Evolutionary conservation across 1,140 invertebrate species (phyloP).

Genomic region (Saxidomus purpurata): DNA sequence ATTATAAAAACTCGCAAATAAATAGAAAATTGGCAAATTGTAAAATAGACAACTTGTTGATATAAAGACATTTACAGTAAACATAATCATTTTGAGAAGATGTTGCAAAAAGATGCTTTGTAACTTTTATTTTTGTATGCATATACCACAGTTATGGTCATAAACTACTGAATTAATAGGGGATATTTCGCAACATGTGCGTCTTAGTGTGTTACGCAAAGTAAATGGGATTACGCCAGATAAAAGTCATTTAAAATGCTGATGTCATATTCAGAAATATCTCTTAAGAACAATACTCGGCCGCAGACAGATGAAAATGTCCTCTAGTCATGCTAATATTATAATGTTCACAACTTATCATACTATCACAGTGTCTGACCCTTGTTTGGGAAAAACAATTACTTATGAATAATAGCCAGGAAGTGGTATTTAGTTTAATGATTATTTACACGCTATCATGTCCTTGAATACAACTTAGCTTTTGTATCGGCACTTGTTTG

Average conservation of each 20-base stretch:
- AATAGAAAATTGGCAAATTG: too few relatives aligned
- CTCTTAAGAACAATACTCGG: neutral
- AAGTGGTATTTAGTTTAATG: slow-evolving; percentile 5
- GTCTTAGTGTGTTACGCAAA: too few relatives aligned
- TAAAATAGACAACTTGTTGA: too few relatives aligned
- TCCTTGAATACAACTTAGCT: neutral
- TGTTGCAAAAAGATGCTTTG: too few relatives aligned
- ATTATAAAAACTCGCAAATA: too few relatives aligned
- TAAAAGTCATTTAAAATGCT: neutral
- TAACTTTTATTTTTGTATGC: too few relatives aligned
- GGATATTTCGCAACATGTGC: too few relatives aligned
- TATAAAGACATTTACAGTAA: too few relatives aligned
- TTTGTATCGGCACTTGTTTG: slow-evolving; percentile 32
- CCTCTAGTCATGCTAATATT: neutral
- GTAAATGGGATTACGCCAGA: too few relatives aligned
- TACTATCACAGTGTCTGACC: slow-evolving; percentile 11
- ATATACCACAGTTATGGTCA: too few relatives aligned
- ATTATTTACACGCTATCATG: slow-evolving; percentile 25
- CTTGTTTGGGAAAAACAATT: slow-evolving; percentile 7
- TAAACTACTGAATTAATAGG: too few relatives aligned
- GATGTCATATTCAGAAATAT: neutral
- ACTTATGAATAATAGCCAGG: slow-evolving; percentile 21
- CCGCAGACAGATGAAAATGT: neutral
- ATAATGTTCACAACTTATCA: neutral
- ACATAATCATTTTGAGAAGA: too few relatives aligned